phyloP scores from a whole-genome alignment of 2,888 invertebrate genomes.

The Cheilosia vulpina region DNA sequence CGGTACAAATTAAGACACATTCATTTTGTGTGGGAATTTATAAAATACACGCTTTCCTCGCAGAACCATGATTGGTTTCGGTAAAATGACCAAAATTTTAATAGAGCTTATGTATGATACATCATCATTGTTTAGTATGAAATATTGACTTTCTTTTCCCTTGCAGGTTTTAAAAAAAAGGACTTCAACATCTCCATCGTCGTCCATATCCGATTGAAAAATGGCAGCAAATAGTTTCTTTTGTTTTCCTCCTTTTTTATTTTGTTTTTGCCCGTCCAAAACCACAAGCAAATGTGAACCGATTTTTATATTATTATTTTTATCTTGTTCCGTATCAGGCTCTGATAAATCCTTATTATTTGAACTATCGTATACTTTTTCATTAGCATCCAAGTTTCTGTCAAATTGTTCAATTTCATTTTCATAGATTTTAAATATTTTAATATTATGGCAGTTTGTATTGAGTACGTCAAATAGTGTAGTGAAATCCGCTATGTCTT shows the following conservation, averaged over 20 bases:
- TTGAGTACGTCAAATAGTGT: too few relatives aligned
- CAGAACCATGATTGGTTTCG: neutral
- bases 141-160: neutral
- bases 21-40: neutral
- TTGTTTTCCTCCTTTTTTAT: slow-evolving; percentile 1
- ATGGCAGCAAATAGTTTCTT: neutral
- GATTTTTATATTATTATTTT: too few relatives aligned
- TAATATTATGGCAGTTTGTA: too few relatives aligned
- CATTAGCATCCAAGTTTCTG: too few relatives aligned
- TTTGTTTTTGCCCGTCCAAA: slow-evolving; percentile 1
- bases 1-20: neutral
- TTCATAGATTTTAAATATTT: too few relatives aligned
- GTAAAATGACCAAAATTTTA: neutral
- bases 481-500: too few relatives aligned
- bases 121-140: neutral
- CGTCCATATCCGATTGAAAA: slow-evolving; percentile 5
- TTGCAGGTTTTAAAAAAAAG: neutral
- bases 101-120: neutral
- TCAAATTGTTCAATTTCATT: too few relatives aligned
- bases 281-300: neutral
- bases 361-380: too few relatives aligned
- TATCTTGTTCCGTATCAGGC: too few relatives aligned
- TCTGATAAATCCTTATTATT: too few relatives aligned
- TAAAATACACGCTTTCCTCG: neutral
- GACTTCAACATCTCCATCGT: slow-evolving; percentile 2